Evolutionary conservation across 2,797 vertebrate genomes (phyloP), one percentile per base, ranked within the genome.

Genomic region (Phataginus tetradactyla): DNA sequence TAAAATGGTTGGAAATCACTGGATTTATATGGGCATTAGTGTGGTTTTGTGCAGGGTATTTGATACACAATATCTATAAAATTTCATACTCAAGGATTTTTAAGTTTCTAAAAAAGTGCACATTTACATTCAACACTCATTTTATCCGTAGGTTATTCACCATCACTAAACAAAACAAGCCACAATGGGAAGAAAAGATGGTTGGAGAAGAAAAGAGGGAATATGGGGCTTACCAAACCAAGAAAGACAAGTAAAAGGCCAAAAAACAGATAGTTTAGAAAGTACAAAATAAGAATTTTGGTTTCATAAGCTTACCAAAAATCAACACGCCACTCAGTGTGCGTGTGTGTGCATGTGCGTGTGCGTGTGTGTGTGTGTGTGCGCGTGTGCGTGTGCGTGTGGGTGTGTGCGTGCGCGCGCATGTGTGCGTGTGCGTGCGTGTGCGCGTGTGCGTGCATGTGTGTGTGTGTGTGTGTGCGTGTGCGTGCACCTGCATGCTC

Each of bases 281-380:
- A 83, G 84, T n/a, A 45, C 1, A 11, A 27, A 86, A 83, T 23
- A 95, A 3, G 83, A 53, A 93, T 39, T 64, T 77, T 69, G 25
- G 5, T 86, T 94, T 83, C 18, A n/a, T 59, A 89, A 78, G 37
- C 51, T 86, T 93, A 59, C 61, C 37, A 84, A 64, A 21, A 94
- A 90, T 92, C 53, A 80, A 55, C 32, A 34, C 4, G 59, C 45
- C 13, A 75, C 74, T 57, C n/a, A 15, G 17, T 51, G 11, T n/a
- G 2, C 37, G 49, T 17, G 0, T 69, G 23, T 37, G 11, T 64
- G 5, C 8, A 5, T 23, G 29, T 18, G 20, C 17, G 37, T 15
- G 25, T 23, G 5, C 27, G 42, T 45, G 2, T 37, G 51, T 10
- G 2, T 53, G 25, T 29, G 37, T 4, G 4, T 37, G 37, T 37